These are phyloP conservation scores for Pungitius pungitius DNA, from an alignment of 2,113 vertebrate genomes.

Conservation along the genomic window DNA sequence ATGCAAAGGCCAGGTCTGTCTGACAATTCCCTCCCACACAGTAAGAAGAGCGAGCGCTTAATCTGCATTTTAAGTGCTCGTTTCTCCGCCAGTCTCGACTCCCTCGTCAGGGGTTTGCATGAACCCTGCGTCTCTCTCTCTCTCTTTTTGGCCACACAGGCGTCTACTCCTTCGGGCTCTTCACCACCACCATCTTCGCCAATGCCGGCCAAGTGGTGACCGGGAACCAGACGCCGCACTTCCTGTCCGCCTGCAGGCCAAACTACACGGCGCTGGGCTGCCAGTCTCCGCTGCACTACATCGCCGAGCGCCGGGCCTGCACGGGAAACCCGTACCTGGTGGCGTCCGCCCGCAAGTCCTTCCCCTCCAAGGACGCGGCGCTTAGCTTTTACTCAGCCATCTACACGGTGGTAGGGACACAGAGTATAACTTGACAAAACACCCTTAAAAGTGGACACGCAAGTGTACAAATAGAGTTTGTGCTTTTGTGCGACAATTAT, in stretches of 20 bases:
- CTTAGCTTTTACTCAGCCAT: conserved; percentile 89
- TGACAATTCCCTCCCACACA: conserved; percentile 37
- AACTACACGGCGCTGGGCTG: conserved; percentile 93
- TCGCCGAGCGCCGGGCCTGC: conserved; percentile 85
- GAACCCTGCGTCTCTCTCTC: background rate
- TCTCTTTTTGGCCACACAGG: conserved; percentile 69
- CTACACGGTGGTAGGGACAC: conserved; percentile 86
- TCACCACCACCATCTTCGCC: conserved; percentile 92
- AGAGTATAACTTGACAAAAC: background rate
- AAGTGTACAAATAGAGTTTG: background rate
- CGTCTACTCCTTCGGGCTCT: conserved; percentile 92
- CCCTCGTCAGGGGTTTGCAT: background rate
- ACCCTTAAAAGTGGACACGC: background rate
- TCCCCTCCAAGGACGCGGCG: conserved; percentile 91
- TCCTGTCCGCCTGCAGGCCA: conserved; percentile 90
- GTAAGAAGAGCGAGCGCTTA: background rate
- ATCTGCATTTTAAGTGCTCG: conserved; percentile 8
- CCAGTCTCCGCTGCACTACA: conserved; percentile 83
- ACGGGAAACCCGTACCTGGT: conserved; percentile 88
- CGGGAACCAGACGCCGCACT: conserved; percentile 91
- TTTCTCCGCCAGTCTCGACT: conserved; percentile 15
- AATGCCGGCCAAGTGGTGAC: conserved; percentile 94
- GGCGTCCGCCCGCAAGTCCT: conserved; percentile 86
- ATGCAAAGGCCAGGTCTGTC: conserved; percentile 27
- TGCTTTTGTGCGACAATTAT: background rate